Base-by-base conservation (phyloP, 2,888 invertebrate species). In the Sarcophaga subvicina region DNA sequence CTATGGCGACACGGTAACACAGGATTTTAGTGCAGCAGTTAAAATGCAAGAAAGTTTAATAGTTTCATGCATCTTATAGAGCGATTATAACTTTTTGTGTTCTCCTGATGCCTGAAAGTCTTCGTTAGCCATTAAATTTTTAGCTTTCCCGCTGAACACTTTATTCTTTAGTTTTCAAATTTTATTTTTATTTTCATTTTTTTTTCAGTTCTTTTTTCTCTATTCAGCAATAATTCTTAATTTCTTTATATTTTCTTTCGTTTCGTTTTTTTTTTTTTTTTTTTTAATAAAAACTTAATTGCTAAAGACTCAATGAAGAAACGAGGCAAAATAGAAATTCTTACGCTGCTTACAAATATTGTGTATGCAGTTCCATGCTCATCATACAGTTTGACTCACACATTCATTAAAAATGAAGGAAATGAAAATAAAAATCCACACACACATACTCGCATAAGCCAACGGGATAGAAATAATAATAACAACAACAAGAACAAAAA, bases 141-240 rank as follows among this genome's bases (percentile, higher is more conserved):
- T 37, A 37, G 37, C 37, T 37, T 37, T 37, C 37, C 2, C 14
- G 12, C 54, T 54, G 17, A 54, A 14, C 54, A 14, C 17, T 54
- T 54, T 54, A 17, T 54, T 14, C 17, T 54, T 54, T 17, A 5
- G 12, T 17, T 54, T 54, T 54, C 12, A 45, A 37, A 10, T 17
- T 12, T 64, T 4, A 27, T 54, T 54, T 54, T 54, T 14, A 14
- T 54, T 54, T 54, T 49, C 14, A 14, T 49, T 11, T 14, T 14
- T 49, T 4, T 37, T 75, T 59, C 11, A 71, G 22, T 14, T 59
- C 54, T 45, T 71, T 47, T 47, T 64, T 72, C 45, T 78, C 62
- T 72, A 54, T 73, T 79, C 63, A 45, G 83, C 83, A 79, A 79
- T 80, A 75, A 75, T 80, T 84, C 83, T 84, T 80, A 84, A 75